These are phyloP conservation scores for Syngnathus rostellatus DNA, from an alignment of 2,797 vertebrate species.

Conservation along the genomic window DNA sequence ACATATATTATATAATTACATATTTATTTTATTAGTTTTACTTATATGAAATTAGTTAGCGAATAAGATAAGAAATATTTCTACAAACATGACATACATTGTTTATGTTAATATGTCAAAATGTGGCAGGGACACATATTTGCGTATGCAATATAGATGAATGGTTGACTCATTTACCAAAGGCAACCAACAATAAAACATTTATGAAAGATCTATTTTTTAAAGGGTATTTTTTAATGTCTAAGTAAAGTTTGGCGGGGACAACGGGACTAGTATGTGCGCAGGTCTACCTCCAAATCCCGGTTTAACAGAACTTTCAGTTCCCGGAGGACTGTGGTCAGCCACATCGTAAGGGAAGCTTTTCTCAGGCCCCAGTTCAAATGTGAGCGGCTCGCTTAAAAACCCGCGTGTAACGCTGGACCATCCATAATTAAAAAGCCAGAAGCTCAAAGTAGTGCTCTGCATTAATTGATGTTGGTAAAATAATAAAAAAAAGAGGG, in stretches of 20 bases:
- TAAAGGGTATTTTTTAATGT: background rate
- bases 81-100: too few species aligned
- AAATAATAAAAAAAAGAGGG: constrained; percentile 46
- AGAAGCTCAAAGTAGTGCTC: constrained; percentile 41
- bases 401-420: constrained; percentile 37
- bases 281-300: background rate
- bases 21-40: too few species aligned
- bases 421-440: constrained; percentile 64
- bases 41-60: too few species aligned
- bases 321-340: constrained; percentile 35
- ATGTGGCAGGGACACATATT: background rate
- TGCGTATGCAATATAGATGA: background rate
- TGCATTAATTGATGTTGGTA: constrained; percentile 68
- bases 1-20: too few species aligned
- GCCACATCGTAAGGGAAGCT: constrained; percentile 27
- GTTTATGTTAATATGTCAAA: background rate
- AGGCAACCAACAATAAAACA: too few species aligned
- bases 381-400: constrained; percentile 48
- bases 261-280: constrained; percentile 12
- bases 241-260: background rate
- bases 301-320: constrained; percentile 22
- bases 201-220: background rate
- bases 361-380: constrained; percentile 51
- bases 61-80: too few species aligned
- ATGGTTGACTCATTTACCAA: background rate